Evolutionary conservation across 2,888 invertebrate species (phyloP).

Genomic region (Drosophila seclusa): DNA sequence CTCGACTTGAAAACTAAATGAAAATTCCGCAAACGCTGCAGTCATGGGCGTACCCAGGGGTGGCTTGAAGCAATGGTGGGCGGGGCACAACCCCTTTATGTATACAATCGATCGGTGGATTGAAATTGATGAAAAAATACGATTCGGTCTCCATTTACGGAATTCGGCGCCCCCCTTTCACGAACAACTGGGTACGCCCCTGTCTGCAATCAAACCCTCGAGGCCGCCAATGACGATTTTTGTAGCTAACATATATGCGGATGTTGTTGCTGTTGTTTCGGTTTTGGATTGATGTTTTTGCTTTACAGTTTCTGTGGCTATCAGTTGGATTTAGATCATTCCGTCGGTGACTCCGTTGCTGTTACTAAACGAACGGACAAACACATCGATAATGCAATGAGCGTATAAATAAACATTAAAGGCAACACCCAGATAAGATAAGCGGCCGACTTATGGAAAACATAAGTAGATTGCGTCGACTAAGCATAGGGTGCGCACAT

Average conservation of each 20-base stretch:
- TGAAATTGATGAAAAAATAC: neutral
- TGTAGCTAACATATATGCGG: conserved; percentile 5
- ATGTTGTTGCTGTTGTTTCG: conserved; percentile 7
- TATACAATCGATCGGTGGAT: neutral
- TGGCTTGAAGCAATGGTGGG: neutral
- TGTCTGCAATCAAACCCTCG: conserved; percentile 40
- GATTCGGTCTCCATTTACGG: neutral
- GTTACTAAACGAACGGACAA: conserved; percentile 41
- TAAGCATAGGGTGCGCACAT: neutral
- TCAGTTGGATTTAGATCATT: conserved; percentile 33
- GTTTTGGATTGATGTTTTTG: conserved; percentile 8
- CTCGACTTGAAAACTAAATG: conserved; percentile 13
- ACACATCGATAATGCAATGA: conserved; percentile 49
- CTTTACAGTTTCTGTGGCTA: conserved; percentile 15
- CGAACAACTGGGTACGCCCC: neutral
- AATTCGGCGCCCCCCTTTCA: neutral
- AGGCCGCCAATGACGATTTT: conserved; percentile 16
- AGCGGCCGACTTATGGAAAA: conserved; percentile 5
- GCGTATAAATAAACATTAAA: conserved; percentile 37
- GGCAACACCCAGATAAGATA: conserved; percentile 42
- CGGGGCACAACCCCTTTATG: neutral
- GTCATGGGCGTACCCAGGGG: neutral
- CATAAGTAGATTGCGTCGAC: neutral
- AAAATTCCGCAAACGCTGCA: conserved; percentile 39
- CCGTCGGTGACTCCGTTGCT: conserved; percentile 18